phyloP scores from a whole-genome alignment of 1,140 invertebrate genomes.

The Mylabris phalerata region DNA sequence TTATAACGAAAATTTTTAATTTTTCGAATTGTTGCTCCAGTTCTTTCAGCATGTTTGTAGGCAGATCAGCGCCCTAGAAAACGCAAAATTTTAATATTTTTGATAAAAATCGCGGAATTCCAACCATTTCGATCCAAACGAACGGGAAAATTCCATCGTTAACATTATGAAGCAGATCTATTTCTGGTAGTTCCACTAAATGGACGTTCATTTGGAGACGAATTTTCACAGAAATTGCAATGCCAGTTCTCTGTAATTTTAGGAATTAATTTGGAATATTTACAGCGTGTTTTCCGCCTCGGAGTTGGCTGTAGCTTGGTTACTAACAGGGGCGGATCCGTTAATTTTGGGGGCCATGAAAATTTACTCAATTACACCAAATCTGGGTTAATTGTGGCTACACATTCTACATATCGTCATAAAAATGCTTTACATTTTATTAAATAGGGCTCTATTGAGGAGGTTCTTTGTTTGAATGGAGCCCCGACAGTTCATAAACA shows the following conservation, averaged over 20 bases:
- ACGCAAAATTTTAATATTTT: not conserved
- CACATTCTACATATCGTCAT: no score
- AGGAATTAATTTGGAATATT: not conserved
- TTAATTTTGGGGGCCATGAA: not conserved
- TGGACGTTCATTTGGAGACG: slow-evolving; percentile 63
- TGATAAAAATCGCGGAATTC: not conserved
- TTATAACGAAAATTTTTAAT: slow-evolving; percentile 39
- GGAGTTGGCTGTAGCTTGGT: not conserved
- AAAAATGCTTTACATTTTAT: not conserved
- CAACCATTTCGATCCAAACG: slow-evolving; percentile 65
- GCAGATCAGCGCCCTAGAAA: slow-evolving; percentile 15
- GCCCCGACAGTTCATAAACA: not conserved
- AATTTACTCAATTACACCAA: no score
- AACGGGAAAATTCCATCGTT: slow-evolving; percentile 51
- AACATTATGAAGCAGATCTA: slow-evolving; percentile 55
- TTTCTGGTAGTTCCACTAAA: slow-evolving; percentile 52
- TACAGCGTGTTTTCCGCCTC: not conserved
- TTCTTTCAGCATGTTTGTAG: slow-evolving; percentile 4
- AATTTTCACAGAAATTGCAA: slow-evolving; percentile 56
- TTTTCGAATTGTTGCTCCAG: slow-evolving; percentile 40
- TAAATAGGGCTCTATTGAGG: not conserved
- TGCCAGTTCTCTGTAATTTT: slow-evolving; percentile 52
- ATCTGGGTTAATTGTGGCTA: no score
- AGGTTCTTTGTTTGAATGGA: not conserved
- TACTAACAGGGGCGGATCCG: no score